These are phyloP conservation scores for Drosophila sordidapex DNA, from an alignment of 2,888 invertebrate genomes.

Conservation along the genomic window DNA sequence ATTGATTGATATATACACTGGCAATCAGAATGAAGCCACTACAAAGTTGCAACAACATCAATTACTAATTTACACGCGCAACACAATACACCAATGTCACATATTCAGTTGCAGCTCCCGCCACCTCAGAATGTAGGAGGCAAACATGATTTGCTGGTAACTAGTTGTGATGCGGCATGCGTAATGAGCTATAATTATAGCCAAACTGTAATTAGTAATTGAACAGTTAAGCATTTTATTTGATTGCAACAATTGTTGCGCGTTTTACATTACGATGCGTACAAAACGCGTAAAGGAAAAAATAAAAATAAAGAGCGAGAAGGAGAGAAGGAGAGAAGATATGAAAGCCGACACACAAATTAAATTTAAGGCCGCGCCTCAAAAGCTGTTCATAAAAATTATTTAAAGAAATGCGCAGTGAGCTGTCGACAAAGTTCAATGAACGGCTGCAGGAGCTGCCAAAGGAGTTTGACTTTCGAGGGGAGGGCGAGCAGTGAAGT, in stretches of 20 bases:
- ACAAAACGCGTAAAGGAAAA: background rate
- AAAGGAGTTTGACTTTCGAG: slow-evolving; percentile 21
- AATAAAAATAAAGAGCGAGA: background rate
- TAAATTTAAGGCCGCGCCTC: slow-evolving; percentile 48
- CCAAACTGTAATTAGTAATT: slow-evolving; percentile 68
- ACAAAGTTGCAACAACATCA: slow-evolving; percentile 51
- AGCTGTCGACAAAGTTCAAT: slow-evolving; percentile 62
- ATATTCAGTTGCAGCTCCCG: background rate
- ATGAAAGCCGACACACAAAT: slow-evolving; percentile 31
- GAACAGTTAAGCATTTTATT: slow-evolving; percentile 47
- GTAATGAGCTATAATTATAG: slow-evolving; percentile 66
- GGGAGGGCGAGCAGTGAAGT: background rate
- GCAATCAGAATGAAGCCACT: slow-evolving; percentile 46
- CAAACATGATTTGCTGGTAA: slow-evolving; percentile 32
- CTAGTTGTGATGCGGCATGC: slow-evolving; percentile 40
- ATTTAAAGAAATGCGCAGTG: slow-evolving; percentile 37
- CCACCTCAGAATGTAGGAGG: background rate
- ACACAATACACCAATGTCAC: slow-evolving; percentile 35
- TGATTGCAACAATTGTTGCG: slow-evolving; percentile 40
- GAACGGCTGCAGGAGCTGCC: slow-evolving; percentile 58
- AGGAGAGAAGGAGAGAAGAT: background rate
- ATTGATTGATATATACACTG: background rate
- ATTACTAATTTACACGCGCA: slow-evolving; percentile 72
- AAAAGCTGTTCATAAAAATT: slow-evolving; percentile 30
- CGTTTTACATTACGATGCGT: slow-evolving; percentile 28